Evolutionary conservation across 1,140 invertebrate genomes (phyloP), one percentile per base, ranked within the genome.

Genomic region (Drosophila takahashii): DNA sequence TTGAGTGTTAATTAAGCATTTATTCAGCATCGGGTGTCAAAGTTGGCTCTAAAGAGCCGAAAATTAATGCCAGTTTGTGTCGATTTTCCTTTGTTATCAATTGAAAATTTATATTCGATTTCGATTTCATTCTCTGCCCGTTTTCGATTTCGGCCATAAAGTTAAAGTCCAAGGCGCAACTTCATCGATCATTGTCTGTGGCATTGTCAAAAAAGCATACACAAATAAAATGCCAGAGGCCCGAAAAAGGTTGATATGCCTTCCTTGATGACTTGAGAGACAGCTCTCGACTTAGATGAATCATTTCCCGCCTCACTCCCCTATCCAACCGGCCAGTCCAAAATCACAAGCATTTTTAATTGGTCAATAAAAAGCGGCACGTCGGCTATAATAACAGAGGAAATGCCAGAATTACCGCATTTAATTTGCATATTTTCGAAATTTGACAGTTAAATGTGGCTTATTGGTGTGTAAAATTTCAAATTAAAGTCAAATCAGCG

Each of bases 1-100:
- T 87, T 89, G 84, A 89, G 84, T 87, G 84, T 87, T 87, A 87
- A 87, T 87, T 87, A 87, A 87, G 84, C 84, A 81, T 89, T 87
- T 87, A 87, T 87, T 87, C 84, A 87, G 79, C 66, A 57, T 77
- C 57, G 64, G 77, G 79, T 87, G 84, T 87, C 84, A 87, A 87
- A 87, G 84, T 70, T 89, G 84, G 61, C 76, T 77, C 66, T 77
- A 83, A 86, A 81, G 78, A 86, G 79, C 59, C 71, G 75, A 87
- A 86, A 86, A 86, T 86, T 87, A 86, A 87, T 86, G 81, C 83
- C 74, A 81, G 72, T 76, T 76, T 58, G 65, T 73, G 65, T 72
- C 58, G 64, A 67, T 76, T 71, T 83, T 64, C 70, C 76, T 79
- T 86, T 86, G 83, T 86, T 86, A 86, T 86, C 81, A 87, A 81